A percentile compares a stretch with the other conserved stretches of the same genome.
phyloP scores from a whole-genome alignment of 1,140 invertebrate species.

The Bombus impatiens region DNA sequence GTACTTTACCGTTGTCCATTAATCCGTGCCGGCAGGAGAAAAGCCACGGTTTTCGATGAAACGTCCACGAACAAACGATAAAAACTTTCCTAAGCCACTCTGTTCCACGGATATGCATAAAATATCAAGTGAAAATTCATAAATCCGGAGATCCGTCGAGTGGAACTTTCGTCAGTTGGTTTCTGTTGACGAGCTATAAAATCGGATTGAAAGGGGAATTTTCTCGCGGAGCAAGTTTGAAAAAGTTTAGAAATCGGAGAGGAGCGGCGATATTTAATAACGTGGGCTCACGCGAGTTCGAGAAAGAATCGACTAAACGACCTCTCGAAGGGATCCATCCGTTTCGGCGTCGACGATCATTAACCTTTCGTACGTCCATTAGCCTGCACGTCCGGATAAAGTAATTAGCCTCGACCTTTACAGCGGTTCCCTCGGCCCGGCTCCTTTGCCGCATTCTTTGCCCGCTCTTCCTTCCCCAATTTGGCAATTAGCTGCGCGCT shows the following conservation, averaged over 20 bases:
- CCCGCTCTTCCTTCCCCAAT: conserved; percentile 59
- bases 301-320: conserved; percentile 45
- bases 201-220: neutral
- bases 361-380: conserved; percentile 58
- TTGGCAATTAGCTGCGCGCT: conserved; percentile 73
- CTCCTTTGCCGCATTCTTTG: conserved; percentile 55
- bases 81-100: conserved; percentile 10
- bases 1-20: neutral
- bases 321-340: conserved; percentile 49
- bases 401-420: conserved; percentile 74
- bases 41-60: neutral
- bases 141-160: neutral
- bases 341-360: conserved; percentile 62
- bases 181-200: neutral
- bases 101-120: neutral
- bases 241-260: too few species aligned
- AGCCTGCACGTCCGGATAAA: conserved; percentile 70
- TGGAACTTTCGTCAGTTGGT: neutral
- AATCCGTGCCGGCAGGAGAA: neutral
- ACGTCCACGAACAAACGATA: neutral
- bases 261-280: conserved; percentile 53
- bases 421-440: conserved; percentile 34
- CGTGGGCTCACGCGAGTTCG: conserved; percentile 34
- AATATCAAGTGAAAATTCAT: conserved; percentile 15
- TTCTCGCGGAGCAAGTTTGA: neutral